phyloP scores from a whole-genome alignment of 2,888 invertebrate genomes.

The Tenodera sinensis region DNA sequence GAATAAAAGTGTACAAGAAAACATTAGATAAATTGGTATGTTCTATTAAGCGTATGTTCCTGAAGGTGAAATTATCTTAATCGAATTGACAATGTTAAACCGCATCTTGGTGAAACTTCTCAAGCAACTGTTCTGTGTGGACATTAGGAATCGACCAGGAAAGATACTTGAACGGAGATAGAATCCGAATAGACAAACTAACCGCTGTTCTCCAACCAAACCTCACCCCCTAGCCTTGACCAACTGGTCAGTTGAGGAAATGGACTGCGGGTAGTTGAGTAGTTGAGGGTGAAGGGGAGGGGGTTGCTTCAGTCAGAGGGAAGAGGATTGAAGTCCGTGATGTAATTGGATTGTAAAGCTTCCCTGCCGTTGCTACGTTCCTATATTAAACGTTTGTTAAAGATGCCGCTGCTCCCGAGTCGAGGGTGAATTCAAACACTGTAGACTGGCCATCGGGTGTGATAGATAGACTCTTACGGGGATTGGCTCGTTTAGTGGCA shows the following conservation, averaged over 20 bases:
- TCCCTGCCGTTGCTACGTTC: background rate
- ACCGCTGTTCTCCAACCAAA: slow-evolving; percentile 15
- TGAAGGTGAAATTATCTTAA: no score
- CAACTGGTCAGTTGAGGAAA: slow-evolving; percentile 17
- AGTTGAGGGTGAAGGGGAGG: background rate
- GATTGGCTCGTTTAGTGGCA: background rate
- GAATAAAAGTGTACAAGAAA: no score
- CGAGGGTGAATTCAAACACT: background rate
- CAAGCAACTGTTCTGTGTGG: background rate
- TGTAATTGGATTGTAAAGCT: slow-evolving; percentile 30
- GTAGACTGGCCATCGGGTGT: background rate
- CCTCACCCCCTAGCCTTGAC: background rate
- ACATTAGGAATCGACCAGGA: background rate
- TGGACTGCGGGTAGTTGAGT: slow-evolving; percentile 15
- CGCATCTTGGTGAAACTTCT: background rate
- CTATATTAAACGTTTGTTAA: slow-evolving; percentile 15
- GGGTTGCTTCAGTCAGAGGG: background rate
- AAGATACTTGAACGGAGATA: background rate
- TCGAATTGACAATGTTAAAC: background rate
- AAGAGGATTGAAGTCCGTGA: slow-evolving; percentile 21
- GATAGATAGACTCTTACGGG: background rate
- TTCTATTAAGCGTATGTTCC: no score
- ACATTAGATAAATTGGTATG: no score
- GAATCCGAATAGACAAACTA: slow-evolving; percentile 10
- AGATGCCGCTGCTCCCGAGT: background rate